Conservation (phyloP, 1,140 invertebrate genomes). For the Brachionus manjavacas region DNA sequence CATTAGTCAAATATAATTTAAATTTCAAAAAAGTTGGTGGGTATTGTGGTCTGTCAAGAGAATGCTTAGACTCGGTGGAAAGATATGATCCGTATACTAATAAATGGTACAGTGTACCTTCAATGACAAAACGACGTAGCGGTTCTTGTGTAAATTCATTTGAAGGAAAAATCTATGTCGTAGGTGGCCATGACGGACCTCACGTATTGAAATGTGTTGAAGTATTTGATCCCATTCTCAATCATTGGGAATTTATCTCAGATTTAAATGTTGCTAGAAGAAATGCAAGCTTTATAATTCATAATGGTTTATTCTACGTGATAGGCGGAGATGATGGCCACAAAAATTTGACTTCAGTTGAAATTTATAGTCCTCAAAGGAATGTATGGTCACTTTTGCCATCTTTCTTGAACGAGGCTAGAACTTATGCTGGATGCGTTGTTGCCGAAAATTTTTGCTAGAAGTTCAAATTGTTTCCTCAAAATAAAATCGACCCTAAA, state of each 20-base stretch:
- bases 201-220: conserved; percentile 18
- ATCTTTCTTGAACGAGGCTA: conserved; percentile 1
- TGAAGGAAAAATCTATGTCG: conserved; percentile 25
- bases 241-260: background rate
- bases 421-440: background rate
- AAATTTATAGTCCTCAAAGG: conserved; percentile 32
- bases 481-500: too few relatives aligned
- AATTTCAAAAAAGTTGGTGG: conserved; percentile 9
- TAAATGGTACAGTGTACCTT: background rate
- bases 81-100: background rate
- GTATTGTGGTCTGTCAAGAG: background rate
- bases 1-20: background rate
- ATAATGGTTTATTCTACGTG: conserved; percentile 19
- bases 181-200: conserved; percentile 26
- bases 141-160: conserved; percentile 13
- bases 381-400: conserved; percentile 27
- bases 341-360: background rate
- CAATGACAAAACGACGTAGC: background rate
- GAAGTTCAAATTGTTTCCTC: background rate
- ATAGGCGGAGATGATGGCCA: conserved; percentile 38
- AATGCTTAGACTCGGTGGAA: conserved; percentile 28
- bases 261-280: background rate
- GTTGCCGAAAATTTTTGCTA: conserved; percentile 25
- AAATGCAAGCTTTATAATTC: background rate
- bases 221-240: background rate